Conservation (phyloP, 1,140 invertebrate genomes). For the Nilaparvata lugens region DNA sequence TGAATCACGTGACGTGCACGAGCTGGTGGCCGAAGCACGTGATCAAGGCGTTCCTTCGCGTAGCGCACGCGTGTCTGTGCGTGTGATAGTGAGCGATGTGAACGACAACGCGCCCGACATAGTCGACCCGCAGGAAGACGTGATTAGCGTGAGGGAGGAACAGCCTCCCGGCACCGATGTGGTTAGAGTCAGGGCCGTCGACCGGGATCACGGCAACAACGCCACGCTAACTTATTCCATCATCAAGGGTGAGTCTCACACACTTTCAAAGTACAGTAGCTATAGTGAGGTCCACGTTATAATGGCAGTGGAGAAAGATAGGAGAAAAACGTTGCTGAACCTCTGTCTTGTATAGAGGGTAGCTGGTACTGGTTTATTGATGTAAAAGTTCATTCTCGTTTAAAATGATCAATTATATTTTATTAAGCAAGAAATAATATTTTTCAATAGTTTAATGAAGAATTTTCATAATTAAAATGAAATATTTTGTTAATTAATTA, state of each 20-base stretch:
- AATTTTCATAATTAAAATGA: no score
- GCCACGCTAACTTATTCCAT: conserved; percentile 81
- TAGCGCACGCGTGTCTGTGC: conserved; percentile 59
- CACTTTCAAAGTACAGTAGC: no score
- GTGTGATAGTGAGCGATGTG: conserved; percentile 67
- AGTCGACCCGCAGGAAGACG: conserved; percentile 75
- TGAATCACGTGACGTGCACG: conserved; percentile 65
- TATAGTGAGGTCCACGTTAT: no score
- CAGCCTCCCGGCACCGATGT: conserved; percentile 78
- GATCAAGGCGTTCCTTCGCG: conserved; percentile 75
- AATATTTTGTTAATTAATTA: no score
- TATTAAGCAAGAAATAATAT: no score
- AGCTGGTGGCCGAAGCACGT: conserved; percentile 71
- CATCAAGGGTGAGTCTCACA: conserved; percentile 55
- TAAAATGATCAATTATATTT: no score
- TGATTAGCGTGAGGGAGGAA: conserved; percentile 79
- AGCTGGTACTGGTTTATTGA: no score
- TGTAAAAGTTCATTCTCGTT: no score
- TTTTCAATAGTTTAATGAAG: no score
- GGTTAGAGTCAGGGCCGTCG: conserved; percentile 71
- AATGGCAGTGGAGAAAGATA: no score
- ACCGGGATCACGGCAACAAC: conserved; percentile 80
- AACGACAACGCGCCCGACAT: conserved; percentile 89
- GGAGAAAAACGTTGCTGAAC: no score
- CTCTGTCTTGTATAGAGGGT: no score